Evolutionary conservation across 2,797 vertebrate species (phyloP).

Genomic region (Sebastes hopkinsi): DNA sequence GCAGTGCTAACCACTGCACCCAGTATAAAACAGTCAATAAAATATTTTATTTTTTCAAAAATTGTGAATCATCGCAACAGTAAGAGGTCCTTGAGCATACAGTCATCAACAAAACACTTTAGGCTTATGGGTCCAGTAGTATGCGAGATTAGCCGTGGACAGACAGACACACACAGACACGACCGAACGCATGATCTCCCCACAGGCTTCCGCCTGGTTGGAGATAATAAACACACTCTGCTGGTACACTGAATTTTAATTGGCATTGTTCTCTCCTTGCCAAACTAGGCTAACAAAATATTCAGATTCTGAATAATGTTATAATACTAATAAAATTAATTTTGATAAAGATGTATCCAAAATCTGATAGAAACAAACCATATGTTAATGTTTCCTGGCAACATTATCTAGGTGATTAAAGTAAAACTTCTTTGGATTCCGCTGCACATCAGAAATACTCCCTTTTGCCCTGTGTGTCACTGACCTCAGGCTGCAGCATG

Average conservation of each 20-base stretch:
- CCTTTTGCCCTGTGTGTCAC: background rate
- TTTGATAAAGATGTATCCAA: no score
- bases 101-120: no score
- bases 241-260: background rate
- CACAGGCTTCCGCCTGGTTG: background rate
- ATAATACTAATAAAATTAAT: no score
- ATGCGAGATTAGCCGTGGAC: no score
- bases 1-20: no score
- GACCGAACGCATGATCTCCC: background rate
- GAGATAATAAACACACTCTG: background rate
- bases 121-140: no score
- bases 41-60: no score
- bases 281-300: background rate
- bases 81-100: no score
- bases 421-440: background rate
- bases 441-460: background rate
- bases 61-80: no score
- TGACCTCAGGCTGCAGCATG: background rate
- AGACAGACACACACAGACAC: background rate
- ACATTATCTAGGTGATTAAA: background rate
- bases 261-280: background rate
- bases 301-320: background rate
- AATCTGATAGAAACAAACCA: background rate
- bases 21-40: no score
- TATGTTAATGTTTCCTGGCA: background rate